Evolutionary conservation across 2,888 invertebrate species (phyloP), one percentile per base, ranked within the genome.

Genomic region (Scaptomyza parva): DNA sequence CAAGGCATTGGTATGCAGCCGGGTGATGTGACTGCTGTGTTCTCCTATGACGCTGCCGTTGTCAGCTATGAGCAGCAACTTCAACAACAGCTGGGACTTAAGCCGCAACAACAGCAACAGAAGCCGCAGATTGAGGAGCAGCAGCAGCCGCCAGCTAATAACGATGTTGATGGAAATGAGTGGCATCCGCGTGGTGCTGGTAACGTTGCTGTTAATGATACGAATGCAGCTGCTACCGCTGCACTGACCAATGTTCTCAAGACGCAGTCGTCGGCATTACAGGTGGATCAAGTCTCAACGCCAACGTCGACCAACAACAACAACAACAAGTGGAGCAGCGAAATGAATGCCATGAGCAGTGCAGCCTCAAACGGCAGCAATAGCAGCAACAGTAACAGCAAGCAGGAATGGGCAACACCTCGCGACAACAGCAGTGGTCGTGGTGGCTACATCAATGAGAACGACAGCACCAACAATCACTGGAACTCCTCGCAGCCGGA

Each of bases 261-360:
- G 55, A 78, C 84, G 1, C 69, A 66, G 22, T 77, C 78, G 2
- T 68, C 77, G 53, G 65, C 61, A 44, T 35, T 75, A 39, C 62
- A 43, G 9, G 30, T 41, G 20, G 22, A 61, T 6, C 54, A 33
- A 14, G 17, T 17, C 17, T 9, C 48, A n/a, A 66, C 61, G 3
- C 58, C 71, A 2, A 75, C 86, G 11, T 40, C 65, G 4, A 70
- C 78, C 24, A 78, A 78, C n/a, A 90, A 26, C 41, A 41, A 9
- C 41, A 40, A 41, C 17, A 45, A 87, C 63, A 91, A 91, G 40
- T 91, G 91, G 91, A 90, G 88, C 69, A 88, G 82, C 37, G 91
- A 91, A 54, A 87, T 90, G 88, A 89, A 89, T 59, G 80, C 89
- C 35, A 66, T 85, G 57, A 78, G 74, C 52, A 75, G 76, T 3